Base-by-base conservation (phyloP, 2,888 invertebrate genomes). In the Parnassius orleans region DNA sequence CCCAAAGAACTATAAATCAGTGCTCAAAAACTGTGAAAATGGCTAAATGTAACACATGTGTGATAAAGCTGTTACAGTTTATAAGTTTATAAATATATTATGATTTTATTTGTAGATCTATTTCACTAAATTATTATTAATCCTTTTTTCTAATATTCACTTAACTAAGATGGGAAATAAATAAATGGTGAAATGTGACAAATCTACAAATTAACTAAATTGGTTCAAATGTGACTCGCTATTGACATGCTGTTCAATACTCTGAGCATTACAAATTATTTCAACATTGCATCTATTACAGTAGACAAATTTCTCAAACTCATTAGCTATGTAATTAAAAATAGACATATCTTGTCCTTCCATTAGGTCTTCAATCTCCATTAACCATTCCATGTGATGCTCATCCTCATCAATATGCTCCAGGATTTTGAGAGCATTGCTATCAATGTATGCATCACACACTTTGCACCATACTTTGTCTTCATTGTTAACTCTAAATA, bases 391-490 rank as follows among this genome's bases (percentile, higher is more conserved):
- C 66, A 78, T 72, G 53, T 85, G 85, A 9, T 75, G 71, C 9
- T 77, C 73, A 65, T 82, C 78, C 65, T 81, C 77, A 60, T 86
- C 86, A 66, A 83, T 78, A 55, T 85, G 85, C 11, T 74, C 72
- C 9, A 82, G 68, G 24, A 85, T 69, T 11, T 69, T 71, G 50
- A 65, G 68, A 1, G 79, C 74, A 2, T 77, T 76, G 56, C 83
- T 83, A 1, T 79, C 78, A 44, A 85, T 71, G 64, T 77, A 82
- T 0, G 60, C 68, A 61, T 84, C 74, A 64, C 85, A 86, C 1
- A 84, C 69, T 74, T 85, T 85, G 69, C 85, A 85, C 82, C 83
- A 85, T 3, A 82, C 74, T 57, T 81, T 78, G 43, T 81, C 78
- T 43, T 74, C 71, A 33, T 79, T 78, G 0, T 76, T 77, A 0